These are phyloP conservation scores for Lampris megalopsis DNA, from an alignment of 2,113 vertebrate genomes.

Conservation along the genomic window DNA sequence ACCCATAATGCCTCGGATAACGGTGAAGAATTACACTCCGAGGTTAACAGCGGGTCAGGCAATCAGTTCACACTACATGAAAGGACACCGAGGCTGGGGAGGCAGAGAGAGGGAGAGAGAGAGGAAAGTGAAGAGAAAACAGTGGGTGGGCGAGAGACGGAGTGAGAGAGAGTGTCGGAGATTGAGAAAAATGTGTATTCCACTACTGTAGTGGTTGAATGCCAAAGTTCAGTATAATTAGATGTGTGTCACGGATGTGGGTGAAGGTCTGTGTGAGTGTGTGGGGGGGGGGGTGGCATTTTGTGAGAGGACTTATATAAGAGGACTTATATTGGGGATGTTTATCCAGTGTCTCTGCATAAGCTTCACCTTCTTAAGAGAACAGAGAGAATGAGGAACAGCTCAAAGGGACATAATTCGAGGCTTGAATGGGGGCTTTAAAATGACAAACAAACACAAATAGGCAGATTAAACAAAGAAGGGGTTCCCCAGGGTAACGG, in stretches of 20 bases:
- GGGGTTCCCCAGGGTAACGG: neutral
- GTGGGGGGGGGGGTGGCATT: no score
- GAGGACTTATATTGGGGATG: no score
- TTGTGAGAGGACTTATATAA: no score
- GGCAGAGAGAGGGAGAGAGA: neutral
- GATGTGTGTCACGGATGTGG: no score
- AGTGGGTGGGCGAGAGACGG: no score
- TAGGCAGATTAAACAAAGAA: conserved; percentile 12
- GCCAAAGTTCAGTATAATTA: no score
- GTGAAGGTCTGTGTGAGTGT: no score
- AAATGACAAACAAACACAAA: neutral
- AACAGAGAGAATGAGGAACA: neutral
- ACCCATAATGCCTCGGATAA: conserved; percentile 8
- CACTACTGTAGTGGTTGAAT: no score
- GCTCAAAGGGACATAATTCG: neutral
- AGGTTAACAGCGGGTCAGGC: conserved; percentile 33
- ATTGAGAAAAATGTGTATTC: no score
- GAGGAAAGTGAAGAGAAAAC: neutral
- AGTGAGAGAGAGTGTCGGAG: no score
- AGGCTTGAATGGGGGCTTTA: no score
- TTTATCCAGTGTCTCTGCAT: neutral
- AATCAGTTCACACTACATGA: conserved; percentile 39
- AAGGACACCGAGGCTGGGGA: neutral
- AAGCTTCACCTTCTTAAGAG: conserved; percentile 2
- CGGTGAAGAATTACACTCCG: conserved; percentile 21